Base-by-base conservation (phyloP, 1,140 invertebrate species). In the Hermetia illucens region DNA sequence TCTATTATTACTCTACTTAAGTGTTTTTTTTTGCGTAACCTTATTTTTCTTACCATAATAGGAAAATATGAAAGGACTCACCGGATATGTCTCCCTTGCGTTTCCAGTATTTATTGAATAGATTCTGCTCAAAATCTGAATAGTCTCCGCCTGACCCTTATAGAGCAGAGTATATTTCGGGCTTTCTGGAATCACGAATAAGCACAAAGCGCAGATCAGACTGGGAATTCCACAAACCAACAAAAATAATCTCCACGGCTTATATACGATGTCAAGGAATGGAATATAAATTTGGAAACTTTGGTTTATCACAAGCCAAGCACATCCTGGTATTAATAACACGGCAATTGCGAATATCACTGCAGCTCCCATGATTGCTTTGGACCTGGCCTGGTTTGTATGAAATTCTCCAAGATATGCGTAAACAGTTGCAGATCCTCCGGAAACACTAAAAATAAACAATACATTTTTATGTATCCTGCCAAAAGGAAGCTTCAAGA, bases 221-320 rank as follows among this genome's bases (percentile, higher is more conserved):
- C 71, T 70, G 0, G 79, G 78, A 5, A 82, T 33, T 0, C 74
- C 67, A 40, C 70, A 77, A 0, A 77, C 49, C 0, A 72, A 61
- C 3, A 82, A 55, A 45, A 79, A 76, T 3, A 82, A 58, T 4
- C 79, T 60, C 81, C 81, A 85, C 12, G 72, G 71, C 49, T 69
- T 49, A 63, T 74, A 55, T 36, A 58, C 36, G 60, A 71, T 53
- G 48, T 52, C 42, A 55, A 58, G 30, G 45, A 63, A 42, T 22
- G 53, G 21, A 42, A 63, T 50, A 41, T 52, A 41, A 48, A 60
- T 40, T 5, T 52, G 40, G 43, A 64, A 71, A 3, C 72, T 61
- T 21, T 65, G 44, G 0, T 76, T 75, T 4, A 82, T 68, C 4
- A 80, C 69, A 2, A 72, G 34, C 77, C 78, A 80, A 3, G 77